Percentiles rank a stretch among this genome's conserved stretches.
Evolutionary conservation across 2,113 vertebrate species (phyloP).

Genomic region (Neopipo cinnamomea): DNA sequence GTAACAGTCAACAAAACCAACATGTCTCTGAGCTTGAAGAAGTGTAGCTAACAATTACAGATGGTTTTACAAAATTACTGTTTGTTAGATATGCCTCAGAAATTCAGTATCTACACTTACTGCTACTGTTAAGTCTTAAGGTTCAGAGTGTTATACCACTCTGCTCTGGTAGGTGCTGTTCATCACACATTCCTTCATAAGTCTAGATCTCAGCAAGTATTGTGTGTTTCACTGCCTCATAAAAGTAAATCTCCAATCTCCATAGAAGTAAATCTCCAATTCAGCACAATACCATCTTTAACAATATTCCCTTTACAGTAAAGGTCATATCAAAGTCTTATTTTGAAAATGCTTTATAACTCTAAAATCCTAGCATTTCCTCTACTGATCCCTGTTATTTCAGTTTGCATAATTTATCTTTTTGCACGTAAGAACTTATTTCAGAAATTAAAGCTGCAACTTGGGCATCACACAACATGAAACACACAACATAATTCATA

Average conservation of each 20-base stretch:
- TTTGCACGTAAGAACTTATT: background rate
- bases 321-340: background rate
- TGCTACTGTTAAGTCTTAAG: background rate
- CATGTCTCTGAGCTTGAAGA: background rate
- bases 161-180: background rate
- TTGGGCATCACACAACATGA: no score
- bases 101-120: background rate
- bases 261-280: background rate
- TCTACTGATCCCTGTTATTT: background rate
- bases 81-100: background rate
- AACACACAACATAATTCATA: background rate
- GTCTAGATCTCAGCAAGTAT: background rate
- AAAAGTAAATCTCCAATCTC: background rate
- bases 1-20: background rate
- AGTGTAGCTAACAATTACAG: background rate
- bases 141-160: background rate
- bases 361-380: background rate
- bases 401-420: background rate
- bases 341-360: background rate
- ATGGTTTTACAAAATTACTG: background rate
- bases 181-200: background rate
- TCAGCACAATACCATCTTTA: background rate
- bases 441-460: background rate
- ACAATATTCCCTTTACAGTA: background rate
- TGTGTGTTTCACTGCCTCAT: background rate